Percentiles rank a stretch among this genome's conserved stretches.
phyloP scores from a whole-genome alignment of 2,797 vertebrate genomes.

The Percopsis omiscomaycus region DNA sequence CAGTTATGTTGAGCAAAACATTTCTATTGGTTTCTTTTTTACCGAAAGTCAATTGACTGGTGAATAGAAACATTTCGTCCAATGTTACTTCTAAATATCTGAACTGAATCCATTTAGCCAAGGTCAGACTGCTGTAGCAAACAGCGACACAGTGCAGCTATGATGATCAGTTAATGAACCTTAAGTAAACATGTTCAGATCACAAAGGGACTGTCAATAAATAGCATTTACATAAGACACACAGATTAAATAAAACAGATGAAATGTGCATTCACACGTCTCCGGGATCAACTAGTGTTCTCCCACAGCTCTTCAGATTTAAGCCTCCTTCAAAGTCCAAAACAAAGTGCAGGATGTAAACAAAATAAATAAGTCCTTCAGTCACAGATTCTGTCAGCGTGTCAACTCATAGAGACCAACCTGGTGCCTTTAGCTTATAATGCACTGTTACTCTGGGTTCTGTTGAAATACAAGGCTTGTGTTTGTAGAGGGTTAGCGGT shows the following conservation, averaged over 20 bases:
- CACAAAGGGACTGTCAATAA: slow-evolving; percentile 27
- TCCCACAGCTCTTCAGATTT: background rate
- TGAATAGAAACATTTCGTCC: too few relatives aligned
- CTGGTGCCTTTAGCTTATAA: slow-evolving; percentile 4
- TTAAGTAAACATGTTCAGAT: background rate
- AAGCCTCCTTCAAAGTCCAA: slow-evolving; percentile 42
- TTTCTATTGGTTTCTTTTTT: too few relatives aligned
- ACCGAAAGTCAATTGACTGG: too few relatives aligned
- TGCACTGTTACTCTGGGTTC: slow-evolving; percentile 31
- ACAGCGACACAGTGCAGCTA: slow-evolving; percentile 13
- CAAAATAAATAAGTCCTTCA: slow-evolving; percentile 44
- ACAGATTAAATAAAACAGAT: slow-evolving; percentile 44
- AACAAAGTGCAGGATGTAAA: slow-evolving; percentile 53
- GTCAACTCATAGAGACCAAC: slow-evolving; percentile 16
- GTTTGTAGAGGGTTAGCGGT: slow-evolving; percentile 29
- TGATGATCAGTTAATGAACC: background rate
- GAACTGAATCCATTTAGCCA: background rate
- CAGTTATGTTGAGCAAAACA: too few relatives aligned
- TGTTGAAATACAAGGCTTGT: slow-evolving; percentile 25
- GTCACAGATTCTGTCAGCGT: slow-evolving; percentile 17
- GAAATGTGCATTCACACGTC: slow-evolving; percentile 33
- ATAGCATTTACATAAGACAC: slow-evolving; percentile 38
- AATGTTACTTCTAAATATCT: background rate
- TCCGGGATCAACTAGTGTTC: too few relatives aligned
- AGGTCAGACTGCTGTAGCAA: too few relatives aligned